A percentile compares a stretch with the other conserved stretches of the same genome.
Conservation (phyloP, 2,797 vertebrate species). For the Chelonia mydas region DNA sequence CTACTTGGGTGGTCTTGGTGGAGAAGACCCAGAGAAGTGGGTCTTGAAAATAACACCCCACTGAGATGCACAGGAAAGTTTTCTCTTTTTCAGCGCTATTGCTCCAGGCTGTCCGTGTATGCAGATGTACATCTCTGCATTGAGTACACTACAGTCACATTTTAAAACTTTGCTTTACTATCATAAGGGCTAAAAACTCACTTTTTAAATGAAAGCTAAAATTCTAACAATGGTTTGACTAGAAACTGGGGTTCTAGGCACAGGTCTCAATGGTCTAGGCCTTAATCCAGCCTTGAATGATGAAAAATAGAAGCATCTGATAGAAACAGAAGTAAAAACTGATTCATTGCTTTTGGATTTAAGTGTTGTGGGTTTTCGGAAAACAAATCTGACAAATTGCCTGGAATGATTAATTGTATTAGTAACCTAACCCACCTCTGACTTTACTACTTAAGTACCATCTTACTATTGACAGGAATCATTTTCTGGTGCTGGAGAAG, state of each 20-base stretch:
- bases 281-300: background rate
- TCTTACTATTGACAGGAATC: background rate
- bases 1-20: background rate
- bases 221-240: background rate
- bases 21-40: background rate
- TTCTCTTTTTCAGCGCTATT: background rate
- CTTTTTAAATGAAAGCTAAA: background rate
- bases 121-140: background rate
- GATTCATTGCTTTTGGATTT: slow-evolving; percentile 27
- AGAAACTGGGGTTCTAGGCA: background rate
- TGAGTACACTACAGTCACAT: background rate
- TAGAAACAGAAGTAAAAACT: background rate
- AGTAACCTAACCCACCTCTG: background rate
- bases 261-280: background rate
- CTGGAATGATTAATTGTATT: slow-evolving; percentile 17
- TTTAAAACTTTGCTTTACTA: background rate
- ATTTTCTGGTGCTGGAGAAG: background rate
- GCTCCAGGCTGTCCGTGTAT: background rate
- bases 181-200: background rate
- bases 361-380: slow-evolving; percentile 31
- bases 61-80: background rate
- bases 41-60: background rate
- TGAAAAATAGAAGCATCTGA: slow-evolving; percentile 21
- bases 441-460: background rate
- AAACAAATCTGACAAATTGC: slow-evolving; percentile 4